A percentile compares a stretch with the other conserved stretches of the same genome.
Evolutionary conservation across 2,113 vertebrate species (phyloP).

Genomic region (Globicephala melas): DNA sequence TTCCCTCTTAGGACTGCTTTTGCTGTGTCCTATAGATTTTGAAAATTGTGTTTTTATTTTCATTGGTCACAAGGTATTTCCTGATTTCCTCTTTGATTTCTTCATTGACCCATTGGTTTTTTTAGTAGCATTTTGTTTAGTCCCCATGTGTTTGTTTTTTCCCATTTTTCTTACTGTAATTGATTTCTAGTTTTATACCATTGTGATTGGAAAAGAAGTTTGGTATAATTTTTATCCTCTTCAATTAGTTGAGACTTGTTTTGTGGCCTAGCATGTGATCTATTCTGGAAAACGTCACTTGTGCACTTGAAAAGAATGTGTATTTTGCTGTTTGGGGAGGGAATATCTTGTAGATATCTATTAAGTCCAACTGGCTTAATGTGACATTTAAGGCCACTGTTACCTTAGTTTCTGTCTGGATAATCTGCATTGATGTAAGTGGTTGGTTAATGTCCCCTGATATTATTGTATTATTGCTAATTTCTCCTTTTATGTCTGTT

Average conservation of each 20-base stretch:
- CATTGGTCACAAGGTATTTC: not conserved
- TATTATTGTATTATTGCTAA: not conserved
- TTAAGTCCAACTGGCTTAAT: not conserved
- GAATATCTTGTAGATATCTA: not conserved
- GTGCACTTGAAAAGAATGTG: not conserved
- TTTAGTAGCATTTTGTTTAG: not conserved
- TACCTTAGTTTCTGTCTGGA: not conserved
- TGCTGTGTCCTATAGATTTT: not conserved
- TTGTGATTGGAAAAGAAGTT: not conserved
- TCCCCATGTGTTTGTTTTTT: not conserved
- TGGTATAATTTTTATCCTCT: not conserved
- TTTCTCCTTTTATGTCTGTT: not conserved
- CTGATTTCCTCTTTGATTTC: not conserved
- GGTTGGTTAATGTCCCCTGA: not conserved
- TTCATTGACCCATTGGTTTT: not conserved
- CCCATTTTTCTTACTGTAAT: not conserved
- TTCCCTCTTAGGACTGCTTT: not conserved
- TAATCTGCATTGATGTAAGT: not conserved
- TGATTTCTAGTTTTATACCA: not conserved
- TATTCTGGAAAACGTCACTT: not conserved
- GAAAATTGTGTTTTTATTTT: not conserved
- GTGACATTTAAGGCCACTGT: not conserved
- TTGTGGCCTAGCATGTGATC: not conserved
- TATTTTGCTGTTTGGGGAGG: not conserved
- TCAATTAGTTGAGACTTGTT: not conserved